These are phyloP conservation scores for Agrilus planipennis DNA, from an alignment of 1,140 invertebrate species.

Conservation along the genomic window DNA sequence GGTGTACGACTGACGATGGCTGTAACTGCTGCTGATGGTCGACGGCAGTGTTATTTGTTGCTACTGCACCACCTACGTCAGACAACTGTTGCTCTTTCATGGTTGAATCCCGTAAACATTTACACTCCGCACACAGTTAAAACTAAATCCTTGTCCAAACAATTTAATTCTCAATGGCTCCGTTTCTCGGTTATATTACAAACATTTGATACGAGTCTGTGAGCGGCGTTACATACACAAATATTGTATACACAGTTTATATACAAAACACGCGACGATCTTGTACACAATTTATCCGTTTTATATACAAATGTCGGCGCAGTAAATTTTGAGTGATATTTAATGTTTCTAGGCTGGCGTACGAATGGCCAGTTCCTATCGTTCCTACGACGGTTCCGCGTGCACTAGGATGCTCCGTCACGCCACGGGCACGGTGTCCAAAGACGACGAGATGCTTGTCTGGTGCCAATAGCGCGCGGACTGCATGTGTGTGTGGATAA, in stretches of 20 bases:
- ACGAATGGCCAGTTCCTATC: too few relatives aligned
- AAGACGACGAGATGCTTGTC: neutral
- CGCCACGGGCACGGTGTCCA: neutral
- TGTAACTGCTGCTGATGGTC: conserved; percentile 6
- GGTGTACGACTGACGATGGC: conserved; percentile 20
- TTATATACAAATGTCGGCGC: conserved; percentile 28
- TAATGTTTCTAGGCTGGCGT: conserved; percentile 10
- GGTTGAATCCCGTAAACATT: conserved; percentile 30
- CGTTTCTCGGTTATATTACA: conserved; percentile 24
- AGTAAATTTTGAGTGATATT: conserved; percentile 26
- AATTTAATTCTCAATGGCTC: conserved; percentile 24
- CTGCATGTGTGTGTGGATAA: neutral
- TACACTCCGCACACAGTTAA: conserved; percentile 21
- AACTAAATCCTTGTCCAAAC: conserved; percentile 23
- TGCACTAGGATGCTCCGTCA: conserved; percentile 11
- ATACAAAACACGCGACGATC: conserved; percentile 29
- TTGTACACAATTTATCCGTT: conserved; percentile 29
- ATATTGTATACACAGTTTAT: conserved; percentile 33
- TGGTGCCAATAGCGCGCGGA: too few relatives aligned
- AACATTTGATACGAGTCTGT: conserved; percentile 31
- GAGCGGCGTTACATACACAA: conserved; percentile 28
- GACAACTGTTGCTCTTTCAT: conserved; percentile 33
- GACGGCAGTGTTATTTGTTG: too few relatives aligned
- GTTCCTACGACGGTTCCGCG: conserved; percentile 12
- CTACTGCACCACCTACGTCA: conserved; percentile 18